Percentiles rank a stretch among this genome's conserved stretches.
phyloP scores from a whole-genome alignment of 2,797 vertebrate species.

The Sebastes minor region DNA sequence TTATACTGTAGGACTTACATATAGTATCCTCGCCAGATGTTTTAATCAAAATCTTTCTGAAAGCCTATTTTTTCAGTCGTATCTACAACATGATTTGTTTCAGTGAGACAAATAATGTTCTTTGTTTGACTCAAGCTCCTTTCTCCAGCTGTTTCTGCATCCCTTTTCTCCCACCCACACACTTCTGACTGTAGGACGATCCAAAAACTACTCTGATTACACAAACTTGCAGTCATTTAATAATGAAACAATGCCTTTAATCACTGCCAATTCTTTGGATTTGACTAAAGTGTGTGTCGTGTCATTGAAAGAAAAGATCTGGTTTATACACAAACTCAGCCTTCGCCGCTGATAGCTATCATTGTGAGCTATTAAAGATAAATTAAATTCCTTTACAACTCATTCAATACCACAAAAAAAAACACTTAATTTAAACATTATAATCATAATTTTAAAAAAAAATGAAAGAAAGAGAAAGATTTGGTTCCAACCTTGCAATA shows the following conservation, averaged over 20 bases:
- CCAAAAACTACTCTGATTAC: constrained; percentile 27
- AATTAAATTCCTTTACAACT: background rate
- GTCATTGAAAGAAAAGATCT: constrained; percentile 12
- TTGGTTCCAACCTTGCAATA: background rate
- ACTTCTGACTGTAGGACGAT: constrained; percentile 7
- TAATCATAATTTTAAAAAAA: background rate
- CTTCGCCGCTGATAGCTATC: constrained; percentile 8
- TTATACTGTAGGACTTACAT: background rate
- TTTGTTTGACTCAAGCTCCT: constrained; percentile 42
- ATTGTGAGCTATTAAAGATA: background rate
- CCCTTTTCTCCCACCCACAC: constrained; percentile 41
- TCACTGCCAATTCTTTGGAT: constrained; percentile 1
- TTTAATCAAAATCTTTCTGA: constrained; percentile 15
- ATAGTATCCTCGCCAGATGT: background rate
- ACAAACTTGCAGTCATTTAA: background rate
- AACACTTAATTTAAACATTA: background rate
- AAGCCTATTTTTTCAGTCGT: background rate
- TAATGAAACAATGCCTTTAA: background rate
- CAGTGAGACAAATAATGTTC: constrained; percentile 20
- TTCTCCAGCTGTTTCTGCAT: constrained; percentile 47
- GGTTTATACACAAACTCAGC: background rate
- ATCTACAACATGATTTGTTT: constrained; percentile 17
- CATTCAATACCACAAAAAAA: background rate
- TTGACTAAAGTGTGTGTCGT: background rate
- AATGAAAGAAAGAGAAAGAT: background rate